A percentile compares a stretch with the other conserved stretches of the same genome.
phyloP scores from a whole-genome alignment of 1,140 invertebrate species.

The Onthophagus taurus region DNA sequence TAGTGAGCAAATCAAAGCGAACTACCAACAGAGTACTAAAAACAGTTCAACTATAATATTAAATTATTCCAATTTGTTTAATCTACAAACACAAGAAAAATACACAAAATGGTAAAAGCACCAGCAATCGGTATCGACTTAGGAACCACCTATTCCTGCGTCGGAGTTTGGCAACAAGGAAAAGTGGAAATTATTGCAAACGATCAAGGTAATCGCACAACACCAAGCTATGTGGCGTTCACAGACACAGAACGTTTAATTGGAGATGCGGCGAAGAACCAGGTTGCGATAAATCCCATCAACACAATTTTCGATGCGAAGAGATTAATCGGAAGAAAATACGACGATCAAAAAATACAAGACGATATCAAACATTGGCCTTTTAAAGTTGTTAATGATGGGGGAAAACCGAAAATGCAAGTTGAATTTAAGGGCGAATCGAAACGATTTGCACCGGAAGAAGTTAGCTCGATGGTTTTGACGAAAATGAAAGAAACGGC shows the following conservation, averaged over 20 bases:
- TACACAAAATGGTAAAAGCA: conserved; percentile 56
- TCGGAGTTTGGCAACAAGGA: conserved; percentile 73
- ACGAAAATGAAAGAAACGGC: conserved; percentile 51
- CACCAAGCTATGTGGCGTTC: conserved; percentile 84
- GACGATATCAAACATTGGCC: conserved; percentile 59
- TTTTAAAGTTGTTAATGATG: conserved; percentile 53
- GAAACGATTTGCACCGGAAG: conserved; percentile 66
- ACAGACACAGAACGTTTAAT: conserved; percentile 71
- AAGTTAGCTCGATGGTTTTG: conserved; percentile 61
- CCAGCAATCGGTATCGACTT: conserved; percentile 74
- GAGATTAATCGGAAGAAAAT: conserved; percentile 54
- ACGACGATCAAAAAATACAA: conserved; percentile 59
- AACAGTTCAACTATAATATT: too few species aligned
- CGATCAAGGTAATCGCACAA: conserved; percentile 88
- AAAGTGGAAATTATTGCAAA: conserved; percentile 92
- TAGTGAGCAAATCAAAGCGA: too few species aligned
- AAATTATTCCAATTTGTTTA: too few species aligned
- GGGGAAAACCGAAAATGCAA: conserved; percentile 51
- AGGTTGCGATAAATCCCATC: conserved; percentile 55
- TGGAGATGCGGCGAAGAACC: conserved; percentile 47
- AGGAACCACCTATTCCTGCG: conserved; percentile 73
- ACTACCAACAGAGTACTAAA: too few species aligned
- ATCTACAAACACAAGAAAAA: too few species aligned
- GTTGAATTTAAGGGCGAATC: conserved; percentile 62
- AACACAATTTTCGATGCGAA: conserved; percentile 65